Evolutionary conservation across 2,797 vertebrate genomes (phyloP), one percentile per base, ranked within the genome.

Genomic region (Bovichtus diacanthus): DNA sequence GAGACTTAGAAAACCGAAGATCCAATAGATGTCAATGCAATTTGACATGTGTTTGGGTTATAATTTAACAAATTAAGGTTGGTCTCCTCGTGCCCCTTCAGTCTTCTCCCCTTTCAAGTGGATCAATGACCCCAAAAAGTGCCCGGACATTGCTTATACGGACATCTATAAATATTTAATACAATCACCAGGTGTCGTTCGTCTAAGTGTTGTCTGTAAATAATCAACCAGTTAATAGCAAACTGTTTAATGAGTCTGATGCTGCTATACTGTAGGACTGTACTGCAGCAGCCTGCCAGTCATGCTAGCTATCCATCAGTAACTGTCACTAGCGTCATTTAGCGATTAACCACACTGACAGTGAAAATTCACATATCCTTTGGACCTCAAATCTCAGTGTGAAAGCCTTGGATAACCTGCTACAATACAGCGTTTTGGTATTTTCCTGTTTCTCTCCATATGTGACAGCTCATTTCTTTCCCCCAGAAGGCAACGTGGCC

Each of bases 291-390:
- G 47, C 62, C 46, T 50, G 31, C 34, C 15, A 23, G 63, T 51
- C 13, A 11, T 50, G 46, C 34, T 25, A 25, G 9, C 21, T 31
- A 41, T n/a, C 50, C 25, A 41, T 54, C 50, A 43, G 50, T 31
- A 54, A 54, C 50, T 43, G 64, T 54, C 49, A 29, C 19, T n/a
- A 6, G 49, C 63, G 44, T 54, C 19, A 31, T 55, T 44, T 43
- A 29, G 34, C 4, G 11, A 38, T 38, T 62, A 38, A 18, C 15
- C 4, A 53, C 23, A 2, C 23, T 41, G 49, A 66, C 47, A 43
- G 31, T 19, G 6, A 51, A 41, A 9, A 67, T 43, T 21, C 11
- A n/a, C 19, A 21, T 8, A 53, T n/a, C 21, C 18, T 12, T 6
- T 41, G 10, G 38, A 46, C 18, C 27, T 13, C 27, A 43, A 27